Evolutionary conservation across 2,113 vertebrate species (phyloP).

Genomic region (Hippolais icterina): DNA sequence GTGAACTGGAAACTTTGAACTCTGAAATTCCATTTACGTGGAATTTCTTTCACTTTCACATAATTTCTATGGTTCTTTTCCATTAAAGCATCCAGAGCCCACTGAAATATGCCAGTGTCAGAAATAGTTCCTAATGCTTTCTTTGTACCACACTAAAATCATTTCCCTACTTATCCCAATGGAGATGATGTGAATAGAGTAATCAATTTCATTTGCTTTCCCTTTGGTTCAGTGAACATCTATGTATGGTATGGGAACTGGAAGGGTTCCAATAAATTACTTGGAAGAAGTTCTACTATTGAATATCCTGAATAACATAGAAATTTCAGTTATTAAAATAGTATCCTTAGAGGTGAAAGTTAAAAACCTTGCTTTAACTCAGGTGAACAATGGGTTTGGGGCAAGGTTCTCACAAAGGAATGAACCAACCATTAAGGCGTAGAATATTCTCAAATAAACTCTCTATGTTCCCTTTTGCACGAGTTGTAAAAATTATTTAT

Average conservation of each 20-base stretch:
- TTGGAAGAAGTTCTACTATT: background rate
- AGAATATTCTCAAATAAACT: background rate
- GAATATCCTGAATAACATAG: background rate
- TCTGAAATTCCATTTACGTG: background rate
- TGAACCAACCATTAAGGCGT: background rate
- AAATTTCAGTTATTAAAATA: background rate
- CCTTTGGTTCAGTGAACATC: background rate
- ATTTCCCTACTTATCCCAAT: background rate
- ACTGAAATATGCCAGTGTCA: background rate
- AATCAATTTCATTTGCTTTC: conserved; percentile 3
- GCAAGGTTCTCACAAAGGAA: background rate
- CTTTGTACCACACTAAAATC: background rate
- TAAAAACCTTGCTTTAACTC: background rate
- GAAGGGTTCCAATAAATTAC: background rate
- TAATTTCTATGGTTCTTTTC: background rate
- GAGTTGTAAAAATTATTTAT: background rate
- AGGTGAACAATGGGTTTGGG: background rate
- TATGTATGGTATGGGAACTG: background rate
- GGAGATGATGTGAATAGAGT: background rate
- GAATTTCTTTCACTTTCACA: background rate
- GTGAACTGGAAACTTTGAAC: background rate
- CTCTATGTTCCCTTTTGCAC: background rate
- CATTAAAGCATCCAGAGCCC: background rate
- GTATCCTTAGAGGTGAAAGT: background rate
- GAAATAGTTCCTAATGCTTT: background rate